phyloP scores from a whole-genome alignment of 2,888 invertebrate genomes.

The Xestia c-nigrum region DNA sequence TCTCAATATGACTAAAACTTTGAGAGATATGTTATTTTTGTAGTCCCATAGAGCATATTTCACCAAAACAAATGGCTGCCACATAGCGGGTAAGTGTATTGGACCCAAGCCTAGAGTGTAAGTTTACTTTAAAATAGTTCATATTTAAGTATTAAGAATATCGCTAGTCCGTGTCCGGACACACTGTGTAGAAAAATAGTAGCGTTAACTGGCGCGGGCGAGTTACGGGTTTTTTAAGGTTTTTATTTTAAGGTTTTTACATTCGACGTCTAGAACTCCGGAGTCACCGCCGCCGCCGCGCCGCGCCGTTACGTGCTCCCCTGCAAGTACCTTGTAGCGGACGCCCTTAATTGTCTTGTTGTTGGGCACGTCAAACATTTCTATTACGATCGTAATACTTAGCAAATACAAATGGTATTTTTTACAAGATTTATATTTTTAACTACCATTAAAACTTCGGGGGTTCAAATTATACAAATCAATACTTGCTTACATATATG shows the following conservation, averaged over 20 bases:
- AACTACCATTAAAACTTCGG: neutral
- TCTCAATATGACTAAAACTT: too few relatives aligned
- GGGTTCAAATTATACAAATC: neutral
- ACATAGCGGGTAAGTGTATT: too few relatives aligned
- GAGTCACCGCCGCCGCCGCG: neutral
- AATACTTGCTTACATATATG: slow-evolving; percentile 93
- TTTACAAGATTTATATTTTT: neutral
- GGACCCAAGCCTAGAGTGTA: too few relatives aligned
- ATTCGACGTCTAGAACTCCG: neutral
- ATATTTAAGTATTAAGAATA: too few relatives aligned
- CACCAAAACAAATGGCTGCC: too few relatives aligned
- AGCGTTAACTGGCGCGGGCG: neutral
- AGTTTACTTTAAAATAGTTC: too few relatives aligned
- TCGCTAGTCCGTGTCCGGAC: too few relatives aligned
- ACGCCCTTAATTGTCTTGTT: neutral
- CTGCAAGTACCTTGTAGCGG: neutral
- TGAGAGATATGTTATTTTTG: too few relatives aligned
- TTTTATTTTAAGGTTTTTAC: too few relatives aligned
- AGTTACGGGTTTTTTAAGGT: neutral
- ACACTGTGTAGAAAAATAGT: neutral
- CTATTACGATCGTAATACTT: neutral
- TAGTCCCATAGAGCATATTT: too few relatives aligned
- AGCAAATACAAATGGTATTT: neutral
- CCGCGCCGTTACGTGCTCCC: neutral
- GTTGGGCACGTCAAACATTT: neutral